Conservation (phyloP, 2,797 vertebrate species). For the Pangasius mekongensis region DNA sequence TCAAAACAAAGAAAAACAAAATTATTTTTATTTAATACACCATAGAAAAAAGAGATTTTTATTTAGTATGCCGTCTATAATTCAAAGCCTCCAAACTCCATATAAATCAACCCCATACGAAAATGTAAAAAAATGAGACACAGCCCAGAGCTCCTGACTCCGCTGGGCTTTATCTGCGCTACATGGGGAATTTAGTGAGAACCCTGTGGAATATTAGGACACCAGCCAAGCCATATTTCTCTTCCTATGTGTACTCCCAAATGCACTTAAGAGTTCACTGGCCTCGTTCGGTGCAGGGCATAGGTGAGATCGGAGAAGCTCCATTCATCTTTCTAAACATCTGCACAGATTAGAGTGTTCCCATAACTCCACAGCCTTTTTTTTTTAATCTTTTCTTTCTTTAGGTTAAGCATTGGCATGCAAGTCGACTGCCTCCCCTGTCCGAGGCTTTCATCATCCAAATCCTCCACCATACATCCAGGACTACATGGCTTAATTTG, state of each 20-base stretch:
- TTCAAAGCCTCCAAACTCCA: neutral
- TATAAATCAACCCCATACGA: neutral
- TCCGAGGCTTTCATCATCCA: constrained; percentile 65
- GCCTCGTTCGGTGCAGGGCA: constrained; percentile 44
- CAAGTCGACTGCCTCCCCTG: neutral
- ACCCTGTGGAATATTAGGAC: constrained; percentile 55
- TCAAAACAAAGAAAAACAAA: neutral
- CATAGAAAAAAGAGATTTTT: neutral
- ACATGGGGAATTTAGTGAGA: constrained; percentile 33
- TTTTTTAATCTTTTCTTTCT: constrained; percentile 33
- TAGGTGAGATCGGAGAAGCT: constrained; percentile 44
- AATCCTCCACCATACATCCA: constrained; percentile 67
- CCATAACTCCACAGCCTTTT: constrained; percentile 46
- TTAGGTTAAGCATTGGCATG: constrained; percentile 21
- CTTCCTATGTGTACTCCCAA: constrained; percentile 57
- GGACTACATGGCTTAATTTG: constrained; percentile 59
- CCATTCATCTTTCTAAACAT: constrained; percentile 57
- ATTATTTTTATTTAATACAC: neutral
- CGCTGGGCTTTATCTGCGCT: constrained; percentile 65
- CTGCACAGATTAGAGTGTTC: constrained; percentile 56
- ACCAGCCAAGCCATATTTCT: constrained; percentile 56
- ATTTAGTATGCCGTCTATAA: neutral
- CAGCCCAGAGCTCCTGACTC: constrained; percentile 50
- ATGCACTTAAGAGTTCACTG: constrained; percentile 69
- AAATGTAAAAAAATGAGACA: neutral